Evolutionary conservation across 1,140 invertebrate species (phyloP), one percentile per base, ranked within the genome.

Genomic region (Nymphalis io): DNA sequence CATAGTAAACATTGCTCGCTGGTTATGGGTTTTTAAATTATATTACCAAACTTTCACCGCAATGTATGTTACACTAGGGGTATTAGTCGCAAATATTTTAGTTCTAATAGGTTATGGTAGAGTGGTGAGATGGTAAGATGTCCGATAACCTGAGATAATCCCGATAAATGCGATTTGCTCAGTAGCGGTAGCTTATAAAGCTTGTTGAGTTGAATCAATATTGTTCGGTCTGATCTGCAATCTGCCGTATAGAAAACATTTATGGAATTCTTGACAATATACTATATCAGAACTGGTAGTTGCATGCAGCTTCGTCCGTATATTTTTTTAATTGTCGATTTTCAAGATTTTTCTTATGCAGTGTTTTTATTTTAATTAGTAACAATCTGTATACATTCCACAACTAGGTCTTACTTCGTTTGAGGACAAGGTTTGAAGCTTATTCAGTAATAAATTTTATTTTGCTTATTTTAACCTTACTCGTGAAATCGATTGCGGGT

Each of bases 91-190:
- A 20, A 60, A 18, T 13, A 16, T 60, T 61, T 60, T 51, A 21
- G 20, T 44, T 13, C 33, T 23, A 23, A 15, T 12, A 27, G n/a
- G 21, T 23, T 18, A 38, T 72, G 74, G 76, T 83, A 79, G 27
- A 21, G 42, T 63, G 40, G 33, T 57, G 23, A 77, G 79, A 82
- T 82, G 40, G 33, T 55, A 51, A 77, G 79, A 83, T 82, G 74
- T 64, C 68, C 61, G 84, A 87, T 87, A 87, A 87, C 84, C 83
- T 71, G 42, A 82, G 83, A 85, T 85, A 87, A 87, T 81, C 81
- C 76, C 33, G 83, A 84, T 85, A 80, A 84, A 80, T 81, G 76
- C 78, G 84, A 87, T 86, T 84, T 85, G 80, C 81, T 72, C 71
- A 62, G 78, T 75, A 75, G 70, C 76, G 75, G 79, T 76, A 73